Percentiles rank a stretch among this genome's conserved stretches.
Evolutionary conservation across 1,140 invertebrate genomes (phyloP).

Genomic region (Rhagoletis zephyria): DNA sequence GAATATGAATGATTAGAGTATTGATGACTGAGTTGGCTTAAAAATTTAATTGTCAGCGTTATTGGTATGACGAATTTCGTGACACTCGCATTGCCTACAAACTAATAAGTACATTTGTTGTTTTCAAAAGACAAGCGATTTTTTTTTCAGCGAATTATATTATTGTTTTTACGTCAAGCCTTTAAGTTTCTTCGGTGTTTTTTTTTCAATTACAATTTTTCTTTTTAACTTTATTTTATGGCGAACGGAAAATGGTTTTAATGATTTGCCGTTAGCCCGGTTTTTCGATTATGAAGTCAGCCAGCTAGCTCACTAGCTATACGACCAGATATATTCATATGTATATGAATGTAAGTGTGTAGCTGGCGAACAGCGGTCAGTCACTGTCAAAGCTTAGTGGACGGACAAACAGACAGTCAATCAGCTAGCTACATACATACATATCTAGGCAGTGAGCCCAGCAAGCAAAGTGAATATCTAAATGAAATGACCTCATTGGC

Average conservation of each 20-base stretch:
- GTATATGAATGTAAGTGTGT: neutral
- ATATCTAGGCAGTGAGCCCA: neutral
- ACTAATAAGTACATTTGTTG: neutral
- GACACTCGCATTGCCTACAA: neutral
- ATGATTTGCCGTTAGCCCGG: constrained; percentile 50
- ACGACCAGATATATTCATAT: too few relatives aligned
- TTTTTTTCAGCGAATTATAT: constrained; percentile 25
- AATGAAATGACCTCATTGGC: constrained; percentile 46
- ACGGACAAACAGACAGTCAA: neutral
- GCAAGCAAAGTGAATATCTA: constrained; percentile 41
- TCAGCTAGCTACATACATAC: neutral
- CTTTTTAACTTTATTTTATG: constrained; percentile 42
- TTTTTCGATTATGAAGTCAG: constrained; percentile 51
- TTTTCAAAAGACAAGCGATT: neutral
- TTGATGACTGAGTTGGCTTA: neutral
- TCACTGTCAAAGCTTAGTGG: constrained; percentile 38
- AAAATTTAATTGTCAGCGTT: neutral
- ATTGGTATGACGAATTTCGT: constrained; percentile 31
- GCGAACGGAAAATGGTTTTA: constrained; percentile 46
- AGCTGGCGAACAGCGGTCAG: constrained; percentile 8
- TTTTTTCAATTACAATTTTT: neutral
- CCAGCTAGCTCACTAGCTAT: neutral
- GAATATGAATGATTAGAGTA: too few relatives aligned
- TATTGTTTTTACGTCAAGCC: neutral
- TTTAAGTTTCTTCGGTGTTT: neutral